phyloP scores from a whole-genome alignment of 2,797 vertebrate species.

The Enteromius treurensis region DNA sequence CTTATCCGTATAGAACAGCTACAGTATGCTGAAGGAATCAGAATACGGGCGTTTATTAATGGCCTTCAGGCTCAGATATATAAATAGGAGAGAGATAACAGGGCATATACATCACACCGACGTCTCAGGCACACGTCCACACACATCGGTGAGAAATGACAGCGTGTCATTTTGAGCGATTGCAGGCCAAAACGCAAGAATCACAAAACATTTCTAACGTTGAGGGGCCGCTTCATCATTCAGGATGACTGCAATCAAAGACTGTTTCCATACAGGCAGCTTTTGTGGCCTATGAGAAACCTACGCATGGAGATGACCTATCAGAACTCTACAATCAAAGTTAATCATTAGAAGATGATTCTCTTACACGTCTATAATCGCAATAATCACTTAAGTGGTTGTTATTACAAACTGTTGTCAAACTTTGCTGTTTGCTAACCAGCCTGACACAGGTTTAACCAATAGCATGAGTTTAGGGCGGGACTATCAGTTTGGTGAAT shows the following conservation, averaged over 20 bases:
- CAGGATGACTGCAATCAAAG: slow-evolving; percentile 46
- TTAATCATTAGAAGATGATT: neutral
- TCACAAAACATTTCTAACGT: slow-evolving; percentile 64
- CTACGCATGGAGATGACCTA: neutral
- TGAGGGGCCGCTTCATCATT: slow-evolving; percentile 62
- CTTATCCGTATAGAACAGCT: slow-evolving; percentile 58
- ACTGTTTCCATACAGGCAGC: neutral
- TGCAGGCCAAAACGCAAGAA: slow-evolving; percentile 64
- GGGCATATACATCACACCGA: slow-evolving; percentile 66
- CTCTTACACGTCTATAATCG: neutral
- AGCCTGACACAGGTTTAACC: neutral
- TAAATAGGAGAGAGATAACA: slow-evolving; percentile 67
- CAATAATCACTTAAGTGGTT: neutral
- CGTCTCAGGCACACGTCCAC: slow-evolving; percentile 40
- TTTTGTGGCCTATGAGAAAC: slow-evolving; percentile 7
- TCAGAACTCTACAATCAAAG: neutral
- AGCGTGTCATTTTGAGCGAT: slow-evolving; percentile 62
- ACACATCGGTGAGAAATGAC: slow-evolving; percentile 62
- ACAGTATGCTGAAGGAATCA: slow-evolving; percentile 67
- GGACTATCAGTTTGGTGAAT: neutral
- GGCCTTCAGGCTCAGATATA: slow-evolving; percentile 62
- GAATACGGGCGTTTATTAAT: slow-evolving; percentile 72
- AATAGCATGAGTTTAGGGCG: neutral
- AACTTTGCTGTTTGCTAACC: neutral
- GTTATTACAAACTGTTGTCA: neutral